Evolutionary conservation across 2,797 vertebrate species (phyloP), one percentile per base, ranked within the genome.

Genomic region (Cirrhinus molitorella): DNA sequence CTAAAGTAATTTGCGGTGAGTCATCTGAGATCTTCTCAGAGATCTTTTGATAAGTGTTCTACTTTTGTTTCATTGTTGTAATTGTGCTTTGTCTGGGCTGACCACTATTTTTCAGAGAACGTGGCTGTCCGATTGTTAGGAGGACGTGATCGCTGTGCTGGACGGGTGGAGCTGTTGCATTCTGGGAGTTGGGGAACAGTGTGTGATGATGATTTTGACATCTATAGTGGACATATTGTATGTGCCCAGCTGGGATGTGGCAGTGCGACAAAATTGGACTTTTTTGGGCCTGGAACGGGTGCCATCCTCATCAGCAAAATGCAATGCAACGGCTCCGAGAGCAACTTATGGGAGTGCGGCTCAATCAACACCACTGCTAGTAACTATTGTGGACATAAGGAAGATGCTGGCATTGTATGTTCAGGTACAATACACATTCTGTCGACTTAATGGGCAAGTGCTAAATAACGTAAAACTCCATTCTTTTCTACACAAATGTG

Each of bases 201-300:
- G 57, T 92, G 91, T 67, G 83, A 90, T 66, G 91, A 92, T 28
- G n/a, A 78, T 23, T 92, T 89, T 88, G 68, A 89, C 68, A 3
- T 66, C 5, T 57, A 19, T 17, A 87, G 79, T 55, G 88, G 87
- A 67, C 2, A 80, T n/a, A 88, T 92, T 79, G 88, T 90, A 16
- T 92, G 91, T 63, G 63, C 55, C 14, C 91, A 91, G 81, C 40
- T 92, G 67, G 40, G 7, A 23, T 92, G 91, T 78, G 91, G 91
- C 11, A 47, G 4, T 25, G 84, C 85, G 11, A 7, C 31, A 59
- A 21, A 14, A 3, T 7, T 81, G 78, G 17, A 9, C 10, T 1
- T 1, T 37, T 90, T 87, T 68, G 45, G n/a, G 10, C 45, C 47
- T 0, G 91, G 90, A 4, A 68, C 6, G 1, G 87, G 89, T 12